Evolutionary conservation across 2,888 invertebrate genomes (phyloP), one percentile per base, ranked within the genome.

Genomic region (Sylvicola cinctus): DNA sequence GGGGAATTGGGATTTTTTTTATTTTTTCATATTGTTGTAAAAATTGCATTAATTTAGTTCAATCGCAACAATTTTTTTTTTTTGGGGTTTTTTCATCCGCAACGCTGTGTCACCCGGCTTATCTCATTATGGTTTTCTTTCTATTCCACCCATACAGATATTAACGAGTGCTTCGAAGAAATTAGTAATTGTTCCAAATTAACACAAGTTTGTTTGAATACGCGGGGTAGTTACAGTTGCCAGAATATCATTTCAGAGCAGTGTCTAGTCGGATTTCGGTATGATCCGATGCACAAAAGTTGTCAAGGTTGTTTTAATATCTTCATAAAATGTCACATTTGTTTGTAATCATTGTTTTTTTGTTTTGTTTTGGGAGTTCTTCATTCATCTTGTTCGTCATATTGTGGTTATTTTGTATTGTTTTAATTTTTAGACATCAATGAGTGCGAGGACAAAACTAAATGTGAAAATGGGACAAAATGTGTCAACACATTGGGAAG

Each of bases 401-500:
- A n/a, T n/a, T n/a, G n/a, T n/a, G n/a, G n/a, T n/a, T n/a, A n/a
- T n/a, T n/a, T n/a, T n/a, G n/a, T n/a, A n/a, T n/a, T n/a, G n/a
- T n/a, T n/a, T n/a, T n/a, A n/a, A n/a, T n/a, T n/a, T 6, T 28
- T 32, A 78, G 88, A 88, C 56, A 63, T 84, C 32, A 70, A 88
- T 50, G 84, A 84, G 49, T 84, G 83, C 46, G 54, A 57, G 1
- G 60, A 64, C 25, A 69, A 70, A 0, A 55, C 57, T 45, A 61
- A 63, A 0, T 74, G 74, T 35, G 64, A 60, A 1, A 55, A 58
- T 6, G 61, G 63, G 28, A 69, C 70, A 16, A 61, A 66, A 2
- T 87, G 87, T 45, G 50, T 71, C 13, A 88, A 88, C 52, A 74
- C 73, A 0, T 59, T 69, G 3, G 85, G 85, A 0, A 74, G 78